Percentiles rank a stretch among this genome's conserved stretches.
Conservation (phyloP, 2,797 vertebrate species). For the Astyanax mexicanus region DNA sequence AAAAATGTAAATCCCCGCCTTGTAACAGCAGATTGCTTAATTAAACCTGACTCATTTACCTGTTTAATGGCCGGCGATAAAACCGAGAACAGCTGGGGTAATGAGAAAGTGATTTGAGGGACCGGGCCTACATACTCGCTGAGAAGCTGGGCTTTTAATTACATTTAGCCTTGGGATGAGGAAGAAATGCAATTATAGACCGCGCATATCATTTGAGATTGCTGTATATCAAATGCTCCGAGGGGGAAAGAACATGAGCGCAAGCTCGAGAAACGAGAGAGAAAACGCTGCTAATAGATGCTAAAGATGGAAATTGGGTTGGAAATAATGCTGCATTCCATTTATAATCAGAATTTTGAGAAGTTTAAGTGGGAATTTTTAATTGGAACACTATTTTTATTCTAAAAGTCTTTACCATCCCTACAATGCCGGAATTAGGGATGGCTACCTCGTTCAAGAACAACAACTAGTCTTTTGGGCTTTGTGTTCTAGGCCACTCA, state of each 20-base stretch:
- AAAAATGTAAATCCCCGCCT: slow-evolving; percentile 68
- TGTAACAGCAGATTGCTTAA: slow-evolving; percentile 71
- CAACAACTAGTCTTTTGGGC: no score
- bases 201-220: slow-evolving; percentile 70
- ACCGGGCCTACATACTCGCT: slow-evolving; percentile 70
- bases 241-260: slow-evolving; percentile 45
- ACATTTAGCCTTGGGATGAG: slow-evolving; percentile 78
- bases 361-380: no score
- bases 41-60: slow-evolving; percentile 79
- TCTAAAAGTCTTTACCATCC: no score
- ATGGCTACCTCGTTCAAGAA: no score
- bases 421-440: no score
- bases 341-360: no score
- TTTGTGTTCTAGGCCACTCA: no score
- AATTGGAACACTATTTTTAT: no score
- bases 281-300: neutral
- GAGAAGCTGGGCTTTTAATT: slow-evolving; percentile 80
- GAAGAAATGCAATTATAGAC: slow-evolving; percentile 76
- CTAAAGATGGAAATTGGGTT: neutral
- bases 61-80: slow-evolving; percentile 75
- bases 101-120: slow-evolving; percentile 78
- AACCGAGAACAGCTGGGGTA: slow-evolving; percentile 70
- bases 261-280: slow-evolving; percentile 25
- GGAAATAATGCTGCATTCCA: no score
- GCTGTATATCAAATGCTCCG: slow-evolving; percentile 54